phyloP scores from a whole-genome alignment of 1,140 invertebrate species.

The Aphelenchoides fujianensis region DNA sequence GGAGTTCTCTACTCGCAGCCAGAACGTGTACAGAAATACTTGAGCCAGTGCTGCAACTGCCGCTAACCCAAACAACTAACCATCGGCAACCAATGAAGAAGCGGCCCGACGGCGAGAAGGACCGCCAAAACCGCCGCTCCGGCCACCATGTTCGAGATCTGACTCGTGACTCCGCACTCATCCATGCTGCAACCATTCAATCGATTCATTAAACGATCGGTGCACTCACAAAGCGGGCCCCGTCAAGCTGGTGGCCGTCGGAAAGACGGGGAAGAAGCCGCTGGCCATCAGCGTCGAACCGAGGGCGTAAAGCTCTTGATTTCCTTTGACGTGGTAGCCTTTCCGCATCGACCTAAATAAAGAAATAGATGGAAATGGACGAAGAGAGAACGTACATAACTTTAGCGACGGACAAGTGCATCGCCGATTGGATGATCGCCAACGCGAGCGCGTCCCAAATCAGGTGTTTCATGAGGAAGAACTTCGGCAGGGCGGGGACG shows the following conservation, averaged over 20 bases:
- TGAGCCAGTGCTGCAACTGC: no score
- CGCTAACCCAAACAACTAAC: no score
- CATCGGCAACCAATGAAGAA: conserved; percentile 27
- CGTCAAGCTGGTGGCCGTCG: conserved; percentile 24
- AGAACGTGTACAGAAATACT: no score
- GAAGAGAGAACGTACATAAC: no score
- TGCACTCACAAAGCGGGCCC: conserved; percentile 29
- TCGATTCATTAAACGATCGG: no score
- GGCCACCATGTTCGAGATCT: conserved; percentile 28
- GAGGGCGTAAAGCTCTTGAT: conserved; percentile 40
- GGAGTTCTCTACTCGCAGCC: no score
- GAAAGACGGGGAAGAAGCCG: conserved; percentile 45
- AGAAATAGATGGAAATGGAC: no score
- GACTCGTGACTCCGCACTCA: no score
- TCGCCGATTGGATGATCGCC: conserved; percentile 7
- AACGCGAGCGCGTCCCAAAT: not conserved
- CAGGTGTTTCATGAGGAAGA: not conserved
- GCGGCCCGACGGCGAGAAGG: conserved; percentile 31
- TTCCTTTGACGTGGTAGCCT: conserved; percentile 28
- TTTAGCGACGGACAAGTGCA: no score
- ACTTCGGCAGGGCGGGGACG: not conserved
- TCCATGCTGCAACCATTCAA: no score
- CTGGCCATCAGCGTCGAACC: conserved; percentile 10
- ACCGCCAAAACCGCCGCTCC: conserved; percentile 26
- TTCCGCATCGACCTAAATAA: not conserved